Base-by-base conservation (phyloP, 1,140 invertebrate species). In the Diprion similis region DNA sequence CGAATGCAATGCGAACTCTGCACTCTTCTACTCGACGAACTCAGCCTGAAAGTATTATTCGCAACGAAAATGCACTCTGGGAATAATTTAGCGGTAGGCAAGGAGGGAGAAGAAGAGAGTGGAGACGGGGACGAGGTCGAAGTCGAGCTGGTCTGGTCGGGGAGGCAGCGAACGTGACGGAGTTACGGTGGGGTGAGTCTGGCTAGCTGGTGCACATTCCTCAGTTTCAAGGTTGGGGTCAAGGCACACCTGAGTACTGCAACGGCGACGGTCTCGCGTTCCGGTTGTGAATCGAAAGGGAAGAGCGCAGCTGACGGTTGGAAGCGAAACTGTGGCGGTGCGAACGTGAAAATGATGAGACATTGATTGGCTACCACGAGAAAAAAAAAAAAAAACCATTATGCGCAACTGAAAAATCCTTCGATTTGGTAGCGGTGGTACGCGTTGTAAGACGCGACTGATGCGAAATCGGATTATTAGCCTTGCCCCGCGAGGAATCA, bases 141-240 rank as follows among this genome's bases (percentile, higher is more conserved):
- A 72, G 71, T 70, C 37, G 78, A 78, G 74, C 77, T 82, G 72
- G 75, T 73, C 74, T 75, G 66, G 68, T 48, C 75, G 65, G 72
- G 71, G 66, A 45, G 68, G 75, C 24, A 6, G 11, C 73, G 66
- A 46, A 72, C 73, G 68, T 64, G 68, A 45, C 47, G 74, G 78
- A 78, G 82, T 83, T 80, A 82, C 78, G 79, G 76, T 80, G 78
- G 78, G 80, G 80, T 78, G 75, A 80, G 78, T 74, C 75, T 72
- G 77, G 74, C 51, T 59, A 59, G 51, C 51, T 75, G 75, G 78
- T 76, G 77, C 79, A 78, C 82, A 82, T 85, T 84, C 83, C 82
- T 79, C 65, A 74, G 74, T 74, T 76, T 78, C 84, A 85, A 86
- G 84, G 83, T 82, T 83, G 80, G 82, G 82, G 85, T 84, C 85